Percentiles rank a stretch among this genome's conserved stretches.
These are phyloP conservation scores for Patiria pectinifera DNA, from an alignment of 53 echinoderm and acorn worm species.

Conservation along the genomic window DNA sequence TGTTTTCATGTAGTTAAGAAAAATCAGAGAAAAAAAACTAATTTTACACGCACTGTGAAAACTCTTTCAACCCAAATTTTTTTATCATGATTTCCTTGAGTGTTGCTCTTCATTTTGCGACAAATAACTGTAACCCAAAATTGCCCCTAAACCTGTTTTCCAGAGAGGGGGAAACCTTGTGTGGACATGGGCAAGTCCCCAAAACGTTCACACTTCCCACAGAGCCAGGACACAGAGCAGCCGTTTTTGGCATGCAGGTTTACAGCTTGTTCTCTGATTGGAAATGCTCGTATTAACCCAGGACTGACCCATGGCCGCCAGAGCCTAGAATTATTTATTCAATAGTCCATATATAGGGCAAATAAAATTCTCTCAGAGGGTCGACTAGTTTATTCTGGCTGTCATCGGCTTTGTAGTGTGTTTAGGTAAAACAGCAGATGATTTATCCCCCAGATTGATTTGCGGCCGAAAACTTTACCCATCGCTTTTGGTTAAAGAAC, in stretches of 20 bases:
- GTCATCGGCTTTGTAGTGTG: slow-evolving; percentile 45
- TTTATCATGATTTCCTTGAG: no score
- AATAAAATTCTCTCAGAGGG: slow-evolving; percentile 30
- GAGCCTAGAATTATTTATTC: slow-evolving; percentile 43
- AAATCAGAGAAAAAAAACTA: no score
- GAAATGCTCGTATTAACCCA: slow-evolving; percentile 14
- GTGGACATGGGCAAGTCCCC: no score
- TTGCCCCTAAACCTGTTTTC: no score
- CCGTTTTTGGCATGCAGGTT: neutral
- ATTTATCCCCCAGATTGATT: slow-evolving; percentile 28
- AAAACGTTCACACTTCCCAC: no score
- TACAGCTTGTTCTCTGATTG: neutral
- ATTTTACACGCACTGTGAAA: no score
- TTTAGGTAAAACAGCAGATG: slow-evolving; percentile 30
- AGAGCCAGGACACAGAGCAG: neutral
- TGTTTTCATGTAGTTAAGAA: no score
- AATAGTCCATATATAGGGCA: slow-evolving; percentile 36
- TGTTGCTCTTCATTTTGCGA: no score
- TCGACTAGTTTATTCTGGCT: slow-evolving; percentile 18
- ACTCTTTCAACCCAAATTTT: no score
- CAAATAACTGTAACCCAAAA: no score
- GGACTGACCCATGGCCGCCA: neutral
- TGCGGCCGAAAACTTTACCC: neutral
- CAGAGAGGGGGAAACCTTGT: no score
- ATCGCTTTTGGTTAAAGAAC: neutral